A percentile compares a stretch with the other conserved stretches of the same genome.
These are phyloP conservation scores for Xenopus borealis DNA, from an alignment of 2,113 vertebrate species.

Conservation along the genomic window DNA sequence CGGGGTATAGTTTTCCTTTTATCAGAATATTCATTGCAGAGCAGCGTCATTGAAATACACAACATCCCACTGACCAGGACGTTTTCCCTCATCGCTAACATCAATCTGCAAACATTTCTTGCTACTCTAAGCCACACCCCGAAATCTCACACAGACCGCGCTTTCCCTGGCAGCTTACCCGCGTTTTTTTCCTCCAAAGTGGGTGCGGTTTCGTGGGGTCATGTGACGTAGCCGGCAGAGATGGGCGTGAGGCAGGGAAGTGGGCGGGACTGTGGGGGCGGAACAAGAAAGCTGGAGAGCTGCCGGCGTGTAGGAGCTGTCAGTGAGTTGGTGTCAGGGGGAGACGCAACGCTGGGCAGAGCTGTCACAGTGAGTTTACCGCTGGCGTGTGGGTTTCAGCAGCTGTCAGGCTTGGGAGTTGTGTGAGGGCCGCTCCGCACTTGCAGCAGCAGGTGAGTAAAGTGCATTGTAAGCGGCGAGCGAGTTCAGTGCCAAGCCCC, in stretches of 20 bases:
- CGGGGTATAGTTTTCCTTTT: no score
- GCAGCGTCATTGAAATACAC: no score
- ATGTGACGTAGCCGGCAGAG: background rate
- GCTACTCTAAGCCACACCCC: background rate
- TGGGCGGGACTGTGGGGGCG: conserved; percentile 16
- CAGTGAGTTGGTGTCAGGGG: conserved; percentile 10
- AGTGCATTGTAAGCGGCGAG: background rate
- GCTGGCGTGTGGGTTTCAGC: no score
- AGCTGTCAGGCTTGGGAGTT: no score
- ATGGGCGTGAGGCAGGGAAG: conserved; percentile 3
- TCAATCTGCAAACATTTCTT: background rate
- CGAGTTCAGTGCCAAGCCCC: no score
- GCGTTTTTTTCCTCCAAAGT: background rate
- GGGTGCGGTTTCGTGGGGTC: background rate
- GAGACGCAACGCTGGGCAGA: background rate
- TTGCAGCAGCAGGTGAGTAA: conserved; percentile 36
- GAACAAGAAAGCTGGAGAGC: conserved; percentile 27
- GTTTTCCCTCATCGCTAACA: no score
- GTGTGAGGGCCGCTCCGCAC: background rate
- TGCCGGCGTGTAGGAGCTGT: conserved; percentile 29
- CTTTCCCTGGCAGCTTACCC: conserved; percentile 23
- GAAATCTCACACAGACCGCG: background rate
- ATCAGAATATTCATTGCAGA: no score
- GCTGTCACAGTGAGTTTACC: no score
- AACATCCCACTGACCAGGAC: no score